Evolutionary conservation across 2,888 invertebrate species (phyloP).

Genomic region (Mechanitis mazaeus): DNA sequence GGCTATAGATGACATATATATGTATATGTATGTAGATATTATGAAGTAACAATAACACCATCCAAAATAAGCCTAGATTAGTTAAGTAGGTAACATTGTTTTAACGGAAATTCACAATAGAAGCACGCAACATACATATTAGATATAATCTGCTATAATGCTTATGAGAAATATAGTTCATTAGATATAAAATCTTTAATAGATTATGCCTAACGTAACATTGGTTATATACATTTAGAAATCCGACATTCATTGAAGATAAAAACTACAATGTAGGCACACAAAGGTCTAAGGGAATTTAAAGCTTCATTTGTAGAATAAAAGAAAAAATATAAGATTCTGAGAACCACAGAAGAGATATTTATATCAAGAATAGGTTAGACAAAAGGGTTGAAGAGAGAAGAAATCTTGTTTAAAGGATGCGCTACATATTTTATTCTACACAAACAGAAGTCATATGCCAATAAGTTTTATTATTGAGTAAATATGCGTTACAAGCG

Average conservation of each 20-base stretch:
- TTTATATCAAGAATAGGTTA: conserved; percentile 9
- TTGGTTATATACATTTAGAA: conserved; percentile 13
- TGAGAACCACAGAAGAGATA: conserved; percentile 23
- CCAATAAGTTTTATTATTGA: conserved; percentile 20
- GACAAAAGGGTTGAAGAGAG: conserved; percentile 6
- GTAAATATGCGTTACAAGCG: conserved; percentile 25
- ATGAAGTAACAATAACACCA: background rate
- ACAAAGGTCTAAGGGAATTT: conserved; percentile 32
- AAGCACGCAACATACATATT: conserved; percentile 1
- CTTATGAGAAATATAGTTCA: background rate
- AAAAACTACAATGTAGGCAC: conserved; percentile 30
- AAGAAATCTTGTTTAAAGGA: conserved; percentile 37
- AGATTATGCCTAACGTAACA: conserved; percentile 12
- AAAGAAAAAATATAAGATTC: conserved; percentile 21
- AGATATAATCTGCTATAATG: conserved; percentile 1
- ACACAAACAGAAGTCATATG: conserved; percentile 31
- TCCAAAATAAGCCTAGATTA: background rate
- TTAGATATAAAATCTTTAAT: background rate
- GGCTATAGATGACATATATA: background rate
- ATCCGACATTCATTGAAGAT: conserved; percentile 19
- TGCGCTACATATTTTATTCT: conserved; percentile 38
- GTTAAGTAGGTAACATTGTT: background rate
- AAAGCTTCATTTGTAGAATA: conserved; percentile 31
- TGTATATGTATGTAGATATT: no score
- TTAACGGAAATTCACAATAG: background rate